These are phyloP conservation scores for Trematocara zebra DNA, from an alignment of 2,113 vertebrate genomes.

Conservation along the genomic window DNA sequence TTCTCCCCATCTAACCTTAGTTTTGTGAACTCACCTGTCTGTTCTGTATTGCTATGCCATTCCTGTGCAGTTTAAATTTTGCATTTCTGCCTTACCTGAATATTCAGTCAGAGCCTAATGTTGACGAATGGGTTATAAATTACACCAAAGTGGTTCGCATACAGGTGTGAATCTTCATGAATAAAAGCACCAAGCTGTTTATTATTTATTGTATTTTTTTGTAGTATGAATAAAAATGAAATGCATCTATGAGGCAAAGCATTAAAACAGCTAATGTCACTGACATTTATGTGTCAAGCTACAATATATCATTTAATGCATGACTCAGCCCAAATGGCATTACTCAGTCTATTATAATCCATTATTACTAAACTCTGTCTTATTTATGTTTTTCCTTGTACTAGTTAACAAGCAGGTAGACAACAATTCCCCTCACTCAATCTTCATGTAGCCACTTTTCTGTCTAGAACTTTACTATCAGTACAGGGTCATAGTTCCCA, in stretches of 20 bases:
- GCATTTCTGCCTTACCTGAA: neutral
- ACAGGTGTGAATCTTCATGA: neutral
- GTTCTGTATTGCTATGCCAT: neutral
- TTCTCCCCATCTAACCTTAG: neutral
- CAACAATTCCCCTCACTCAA: neutral
- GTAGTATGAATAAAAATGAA: neutral
- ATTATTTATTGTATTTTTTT: neutral
- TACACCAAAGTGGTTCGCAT: neutral
- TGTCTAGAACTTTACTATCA: neutral
- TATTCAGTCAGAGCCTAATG: neutral
- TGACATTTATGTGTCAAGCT: neutral
- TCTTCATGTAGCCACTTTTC: neutral
- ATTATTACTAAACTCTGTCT: neutral
- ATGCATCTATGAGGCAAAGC: neutral
- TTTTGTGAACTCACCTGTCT: neutral
- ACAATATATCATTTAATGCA: neutral
- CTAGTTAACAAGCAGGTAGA: neutral
- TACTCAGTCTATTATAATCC: neutral
- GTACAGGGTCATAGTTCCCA: neutral
- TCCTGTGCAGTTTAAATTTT: neutral
- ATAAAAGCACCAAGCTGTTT: neutral
- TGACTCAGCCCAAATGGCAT: neutral
- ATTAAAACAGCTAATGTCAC: neutral
- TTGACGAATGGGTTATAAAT: neutral
- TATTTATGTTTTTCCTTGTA: neutral